Evolutionary conservation across 1,140 invertebrate genomes (phyloP).

Genomic region (Camponotus floridanus): DNA sequence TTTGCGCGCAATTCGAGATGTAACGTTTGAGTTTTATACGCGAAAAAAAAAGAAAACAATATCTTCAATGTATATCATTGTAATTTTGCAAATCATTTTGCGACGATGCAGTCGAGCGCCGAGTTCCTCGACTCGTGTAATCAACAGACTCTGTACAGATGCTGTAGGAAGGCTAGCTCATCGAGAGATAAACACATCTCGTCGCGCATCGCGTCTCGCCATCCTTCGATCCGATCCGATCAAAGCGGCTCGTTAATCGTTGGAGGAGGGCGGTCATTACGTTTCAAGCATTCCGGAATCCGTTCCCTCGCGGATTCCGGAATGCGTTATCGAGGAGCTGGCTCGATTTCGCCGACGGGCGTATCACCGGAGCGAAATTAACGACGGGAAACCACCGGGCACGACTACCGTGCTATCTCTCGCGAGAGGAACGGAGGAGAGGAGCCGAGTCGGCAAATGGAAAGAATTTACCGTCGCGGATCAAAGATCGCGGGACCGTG

Average conservation of each 20-base stretch:
- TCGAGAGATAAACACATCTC: background rate
- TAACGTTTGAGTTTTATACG: background rate
- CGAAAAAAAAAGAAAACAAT: background rate
- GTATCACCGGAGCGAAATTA: conserved; percentile 32
- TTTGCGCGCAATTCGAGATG: background rate
- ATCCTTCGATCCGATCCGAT: background rate
- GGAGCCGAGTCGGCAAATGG: background rate
- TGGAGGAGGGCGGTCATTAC: conserved; percentile 5
- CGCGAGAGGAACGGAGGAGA: no score
- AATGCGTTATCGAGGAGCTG: conserved; percentile 1
- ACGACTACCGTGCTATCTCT: conserved; percentile 10
- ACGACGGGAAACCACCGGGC: background rate
- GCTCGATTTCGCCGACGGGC: conserved; percentile 1
- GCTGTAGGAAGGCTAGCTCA: background rate
- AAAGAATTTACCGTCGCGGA: conserved; percentile 49
- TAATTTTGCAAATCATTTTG: conserved; percentile 11
- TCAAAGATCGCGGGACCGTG: conserved; percentile 44
- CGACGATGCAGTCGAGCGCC: background rate
- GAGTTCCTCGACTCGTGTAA: background rate
- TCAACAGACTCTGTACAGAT: conserved; percentile 24
- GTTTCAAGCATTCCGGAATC: conserved; percentile 10
- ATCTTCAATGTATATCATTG: background rate
- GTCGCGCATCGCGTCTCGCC: conserved; percentile 8
- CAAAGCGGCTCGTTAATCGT: conserved; percentile 15
- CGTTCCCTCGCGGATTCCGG: conserved; percentile 11